These are phyloP conservation scores for Linnaemya vulpina DNA, from an alignment of 2,888 invertebrate species.

Conservation along the genomic window DNA sequence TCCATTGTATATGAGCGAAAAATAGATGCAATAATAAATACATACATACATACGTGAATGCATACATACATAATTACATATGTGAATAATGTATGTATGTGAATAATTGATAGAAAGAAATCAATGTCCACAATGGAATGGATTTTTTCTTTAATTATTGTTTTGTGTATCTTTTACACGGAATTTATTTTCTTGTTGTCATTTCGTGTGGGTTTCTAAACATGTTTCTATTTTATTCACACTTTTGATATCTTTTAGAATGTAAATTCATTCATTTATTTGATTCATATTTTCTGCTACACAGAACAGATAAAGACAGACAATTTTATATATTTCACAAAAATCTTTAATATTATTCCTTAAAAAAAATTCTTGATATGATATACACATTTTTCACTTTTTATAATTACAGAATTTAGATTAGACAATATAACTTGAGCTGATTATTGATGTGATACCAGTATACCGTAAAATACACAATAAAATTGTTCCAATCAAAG, in stretches of 20 bases:
- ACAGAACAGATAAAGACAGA: not conserved
- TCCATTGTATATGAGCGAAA: constrained; percentile 1
- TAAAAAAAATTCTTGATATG: constrained; percentile 19
- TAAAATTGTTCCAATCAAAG: constrained; percentile 29
- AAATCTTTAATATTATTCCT: not conserved
- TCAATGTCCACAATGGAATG: constrained; percentile 51
- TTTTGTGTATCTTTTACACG: constrained; percentile 8
- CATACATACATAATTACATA: not conserved
- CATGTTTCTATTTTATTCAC: constrained; percentile 55
- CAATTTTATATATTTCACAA: not conserved
- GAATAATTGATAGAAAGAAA: constrained; percentile 53
- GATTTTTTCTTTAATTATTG: constrained; percentile 22
- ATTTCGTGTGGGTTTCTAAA: constrained; percentile 57
- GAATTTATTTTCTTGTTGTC: constrained; percentile 24
- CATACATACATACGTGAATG: too few relatives aligned
- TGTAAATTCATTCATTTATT: constrained; percentile 57
- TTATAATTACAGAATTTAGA: constrained; percentile 63
- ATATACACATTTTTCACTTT: constrained; percentile 5
- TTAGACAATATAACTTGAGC: constrained; percentile 44
- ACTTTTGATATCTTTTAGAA: constrained; percentile 49
- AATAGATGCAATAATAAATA: constrained; percentile 28
- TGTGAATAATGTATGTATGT: too few relatives aligned
- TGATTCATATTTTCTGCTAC: constrained; percentile 37
- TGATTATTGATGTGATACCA: constrained; percentile 50
- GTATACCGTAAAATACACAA: constrained; percentile 28